These are phyloP conservation scores for Porites divaricata DNA, from an alignment of 92 coral and sea anemone genomes.

Conservation along the genomic window DNA sequence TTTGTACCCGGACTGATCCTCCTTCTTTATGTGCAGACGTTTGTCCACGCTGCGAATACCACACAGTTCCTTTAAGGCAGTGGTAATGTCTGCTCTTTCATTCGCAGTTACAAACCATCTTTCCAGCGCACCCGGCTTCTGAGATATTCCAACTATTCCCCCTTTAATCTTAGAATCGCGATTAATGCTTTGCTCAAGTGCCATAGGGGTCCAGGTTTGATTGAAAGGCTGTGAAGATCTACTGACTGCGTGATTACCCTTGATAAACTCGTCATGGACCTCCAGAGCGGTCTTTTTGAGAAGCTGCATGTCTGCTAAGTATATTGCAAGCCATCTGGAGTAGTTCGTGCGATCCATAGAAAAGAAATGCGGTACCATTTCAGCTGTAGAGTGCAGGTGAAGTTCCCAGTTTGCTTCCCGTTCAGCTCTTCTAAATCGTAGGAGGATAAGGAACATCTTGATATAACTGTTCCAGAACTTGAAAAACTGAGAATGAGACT, in stretches of 20 bases:
- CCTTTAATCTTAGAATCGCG: constrained; percentile 45
- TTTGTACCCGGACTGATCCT: constrained; percentile 18
- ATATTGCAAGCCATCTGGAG: constrained; percentile 49
- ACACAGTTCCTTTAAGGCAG: constrained; percentile 16
- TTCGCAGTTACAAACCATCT: constrained; percentile 41
- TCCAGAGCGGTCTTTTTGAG: constrained; percentile 32
- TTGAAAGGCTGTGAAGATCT: constrained; percentile 49
- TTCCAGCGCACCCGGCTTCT: constrained; percentile 30
- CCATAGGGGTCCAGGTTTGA: constrained; percentile 63
- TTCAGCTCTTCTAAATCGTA: constrained; percentile 43
- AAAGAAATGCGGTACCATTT: constrained; percentile 35
- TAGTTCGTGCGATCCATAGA: constrained; percentile 31
- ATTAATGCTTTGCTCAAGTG: constrained; percentile 54
- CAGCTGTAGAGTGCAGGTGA: constrained; percentile 15
- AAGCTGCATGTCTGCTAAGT: constrained; percentile 57
- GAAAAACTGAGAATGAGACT: background rate
- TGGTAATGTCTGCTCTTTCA: constrained; percentile 25
- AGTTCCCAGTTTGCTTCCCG: constrained; percentile 29
- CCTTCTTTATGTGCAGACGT: constrained; percentile 26
- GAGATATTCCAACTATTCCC: constrained; percentile 19
- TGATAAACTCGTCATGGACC: constrained; percentile 26
- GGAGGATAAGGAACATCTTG: constrained; percentile 39
- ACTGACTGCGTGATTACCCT: constrained; percentile 50
- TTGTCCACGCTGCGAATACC: background rate
- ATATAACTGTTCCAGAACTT: constrained; percentile 58